A percentile compares a stretch with the other conserved stretches of the same genome.
These are phyloP conservation scores for Anagrus nilaparvatae DNA, from an alignment of 1,140 invertebrate species.

Conservation along the genomic window DNA sequence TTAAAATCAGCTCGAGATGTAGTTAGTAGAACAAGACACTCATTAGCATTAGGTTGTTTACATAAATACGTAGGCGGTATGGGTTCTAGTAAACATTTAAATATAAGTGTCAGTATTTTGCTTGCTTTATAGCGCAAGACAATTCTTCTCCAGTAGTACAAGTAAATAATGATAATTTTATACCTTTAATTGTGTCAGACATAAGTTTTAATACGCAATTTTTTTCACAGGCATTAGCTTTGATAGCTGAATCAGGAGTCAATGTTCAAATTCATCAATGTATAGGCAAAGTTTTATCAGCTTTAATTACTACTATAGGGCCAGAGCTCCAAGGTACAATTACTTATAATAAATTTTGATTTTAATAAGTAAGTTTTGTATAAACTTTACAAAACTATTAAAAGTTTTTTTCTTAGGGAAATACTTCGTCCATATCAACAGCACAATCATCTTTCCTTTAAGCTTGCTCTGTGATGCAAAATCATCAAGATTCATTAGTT, in stretches of 20 bases:
- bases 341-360: no score
- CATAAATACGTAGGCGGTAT: slow-evolving; percentile 85
- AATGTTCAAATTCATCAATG: slow-evolving; percentile 88
- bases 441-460: slow-evolving; percentile 72
- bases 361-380: no score
- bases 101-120: slow-evolving; percentile 87
- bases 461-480: slow-evolving; percentile 87
- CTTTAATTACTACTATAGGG: slow-evolving; percentile 93
- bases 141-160: slow-evolving; percentile 80
- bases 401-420: no score
- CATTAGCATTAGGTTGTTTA: slow-evolving; percentile 83
- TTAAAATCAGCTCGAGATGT: slow-evolving; percentile 82
- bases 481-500: slow-evolving; percentile 79
- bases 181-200: no score
- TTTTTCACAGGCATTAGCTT: slow-evolving; percentile 83
- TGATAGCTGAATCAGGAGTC: slow-evolving; percentile 95
- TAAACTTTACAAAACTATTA: no score
- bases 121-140: slow-evolving; percentile 91
- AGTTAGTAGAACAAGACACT: slow-evolving; percentile 81
- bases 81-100: slow-evolving; percentile 85
- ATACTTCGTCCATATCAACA: slow-evolving; percentile 56
- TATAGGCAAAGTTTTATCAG: slow-evolving; percentile 86
- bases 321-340: slow-evolving; percentile 88
- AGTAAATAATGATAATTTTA: no score
- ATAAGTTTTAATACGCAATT: no score